Base-by-base conservation (phyloP, 2,888 invertebrate species). In the Rotaria socialis region DNA sequence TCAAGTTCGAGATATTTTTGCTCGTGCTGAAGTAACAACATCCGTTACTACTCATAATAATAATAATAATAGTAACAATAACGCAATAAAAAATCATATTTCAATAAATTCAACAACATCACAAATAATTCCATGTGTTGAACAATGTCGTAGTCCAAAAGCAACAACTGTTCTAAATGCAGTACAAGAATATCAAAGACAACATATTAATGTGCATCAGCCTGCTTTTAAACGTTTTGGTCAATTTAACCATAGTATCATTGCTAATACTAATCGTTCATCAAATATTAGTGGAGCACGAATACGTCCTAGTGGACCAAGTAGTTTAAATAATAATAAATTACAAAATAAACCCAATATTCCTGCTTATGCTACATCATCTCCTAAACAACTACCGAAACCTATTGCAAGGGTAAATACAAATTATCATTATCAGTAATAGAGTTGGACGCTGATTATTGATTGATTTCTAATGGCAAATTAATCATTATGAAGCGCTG, bases 151-250 rank as follows among this genome's bases (percentile, higher is more conserved):
- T 80, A 80, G 80, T 47, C 80, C 43, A 0, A 24, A 24, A n/a
- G 24, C 80, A 0, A 14, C 24, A 24, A 47, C 80, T n/a, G 80
- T 80, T 47, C n/a, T 80, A 47, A 41, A 24, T 47, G 80, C 80
- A n/a, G 80, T 80, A 47, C 80, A 80, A 80, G 80, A 80, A 10
- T 80, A 80, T n/a, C 80, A 80, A 80, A 8, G 35, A n/a, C 80
- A 80, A 80, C 80, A 80, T 47, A 47, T 80, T 47, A 67, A 67
- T 35, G 35, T 11, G 16, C 67, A 67, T 35, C 67, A 35, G 24
- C 67, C 67, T 35, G 67, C 19, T 35, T 16, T 14, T 19, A 67
- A 35, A 27, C 67, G 67, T 35, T 67, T 67, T 19, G 5, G 4
- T 19, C 67, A 67, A 27, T 67, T 35, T 35, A 35, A 19, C 19